A percentile compares a stretch with the other conserved stretches of the same genome.
Evolutionary conservation across 2,888 invertebrate species (phyloP).

Genomic region (Anthrax anthrax): DNA sequence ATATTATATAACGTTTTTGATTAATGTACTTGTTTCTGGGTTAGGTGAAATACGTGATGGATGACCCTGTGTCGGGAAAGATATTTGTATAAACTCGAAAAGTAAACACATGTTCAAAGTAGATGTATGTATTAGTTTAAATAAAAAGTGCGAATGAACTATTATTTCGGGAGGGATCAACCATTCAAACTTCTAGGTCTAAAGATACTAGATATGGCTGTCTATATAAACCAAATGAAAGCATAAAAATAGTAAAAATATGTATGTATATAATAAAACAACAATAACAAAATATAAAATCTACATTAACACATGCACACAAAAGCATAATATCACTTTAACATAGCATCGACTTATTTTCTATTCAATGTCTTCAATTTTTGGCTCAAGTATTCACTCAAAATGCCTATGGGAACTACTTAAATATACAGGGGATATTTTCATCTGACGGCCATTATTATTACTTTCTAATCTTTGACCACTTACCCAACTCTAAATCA

Average conservation of each 20-base stretch:
- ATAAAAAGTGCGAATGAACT: slow-evolving; percentile 6
- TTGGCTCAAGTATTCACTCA: background rate
- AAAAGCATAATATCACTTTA: too few relatives aligned
- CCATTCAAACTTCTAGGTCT: background rate
- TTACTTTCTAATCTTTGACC: slow-evolving; percentile 18
- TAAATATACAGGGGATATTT: slow-evolving; percentile 10
- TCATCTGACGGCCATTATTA: slow-evolving; percentile 13
- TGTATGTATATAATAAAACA: background rate
- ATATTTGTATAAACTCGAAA: slow-evolving; percentile 15
- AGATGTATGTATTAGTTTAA: too few relatives aligned
- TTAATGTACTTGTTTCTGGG: slow-evolving; percentile 10
- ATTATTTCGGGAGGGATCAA: background rate
- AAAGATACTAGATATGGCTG: background rate
- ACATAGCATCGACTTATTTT: too few relatives aligned
- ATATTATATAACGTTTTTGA: slow-evolving; percentile 5
- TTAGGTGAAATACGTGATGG: slow-evolving; percentile 13
- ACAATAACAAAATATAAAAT: background rate
- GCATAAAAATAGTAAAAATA: background rate
- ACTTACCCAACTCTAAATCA: slow-evolving; percentile 12
- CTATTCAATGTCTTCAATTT: background rate
- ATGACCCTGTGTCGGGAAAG: slow-evolving; percentile 15
- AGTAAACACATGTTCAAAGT: too few relatives aligned
- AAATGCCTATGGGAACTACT: slow-evolving; percentile 3
- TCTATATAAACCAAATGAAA: background rate
- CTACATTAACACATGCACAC: too few relatives aligned